Conservation (phyloP, 2,888 invertebrate genomes). For the Panzeria rudis region DNA sequence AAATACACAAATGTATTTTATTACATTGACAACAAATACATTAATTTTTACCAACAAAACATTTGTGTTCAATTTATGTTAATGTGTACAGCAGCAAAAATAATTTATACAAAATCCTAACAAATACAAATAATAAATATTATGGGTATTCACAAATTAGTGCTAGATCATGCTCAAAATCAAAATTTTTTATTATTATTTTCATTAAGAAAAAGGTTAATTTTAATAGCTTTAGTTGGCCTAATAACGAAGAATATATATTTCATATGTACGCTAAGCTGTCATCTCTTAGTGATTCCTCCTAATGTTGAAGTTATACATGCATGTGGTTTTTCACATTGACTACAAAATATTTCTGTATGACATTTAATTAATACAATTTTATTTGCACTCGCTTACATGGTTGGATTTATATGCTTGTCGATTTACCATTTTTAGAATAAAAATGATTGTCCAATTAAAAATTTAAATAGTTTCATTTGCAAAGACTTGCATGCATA, state of each 20-base stretch:
- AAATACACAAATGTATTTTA: constrained; percentile 63
- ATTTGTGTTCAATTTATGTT: constrained; percentile 61
- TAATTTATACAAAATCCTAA: constrained; percentile 8
- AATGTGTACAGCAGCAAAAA: constrained; percentile 34
- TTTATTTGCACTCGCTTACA: constrained; percentile 5
- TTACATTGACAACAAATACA: constrained; percentile 56
- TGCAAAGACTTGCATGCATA: neutral
- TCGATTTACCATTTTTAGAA: constrained; percentile 10
- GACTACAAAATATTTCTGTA: constrained; percentile 24
- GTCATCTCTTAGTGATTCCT: neutral
- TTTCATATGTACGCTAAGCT: no score
- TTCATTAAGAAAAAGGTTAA: neutral
- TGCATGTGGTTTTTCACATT: neutral
- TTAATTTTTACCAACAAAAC: constrained; percentile 58
- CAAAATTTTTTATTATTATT: neutral
- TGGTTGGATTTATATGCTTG: neutral
- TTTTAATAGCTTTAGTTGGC: no score
- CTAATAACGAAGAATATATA: no score
- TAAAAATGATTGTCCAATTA: constrained; percentile 36
- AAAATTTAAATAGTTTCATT: constrained; percentile 23
- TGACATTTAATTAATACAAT: constrained; percentile 51
- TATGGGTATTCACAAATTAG: constrained; percentile 15
- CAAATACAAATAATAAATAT: constrained; percentile 3
- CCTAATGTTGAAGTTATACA: neutral
- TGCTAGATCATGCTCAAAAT: neutral